phyloP scores from a whole-genome alignment of 2,797 vertebrate species.

The Hemibagrus guttatus region DNA sequence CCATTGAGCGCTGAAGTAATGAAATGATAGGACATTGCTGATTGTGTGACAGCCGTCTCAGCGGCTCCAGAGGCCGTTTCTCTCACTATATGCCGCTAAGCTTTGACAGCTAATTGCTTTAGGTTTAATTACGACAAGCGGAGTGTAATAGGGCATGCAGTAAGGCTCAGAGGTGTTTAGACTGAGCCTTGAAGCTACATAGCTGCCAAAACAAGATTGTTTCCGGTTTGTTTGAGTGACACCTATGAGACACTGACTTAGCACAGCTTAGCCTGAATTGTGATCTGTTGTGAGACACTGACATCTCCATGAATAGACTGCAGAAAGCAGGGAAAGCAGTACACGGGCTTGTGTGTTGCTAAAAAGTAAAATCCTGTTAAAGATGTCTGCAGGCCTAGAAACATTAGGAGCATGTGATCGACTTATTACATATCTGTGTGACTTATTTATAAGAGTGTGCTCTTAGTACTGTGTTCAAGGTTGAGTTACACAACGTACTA shows the following conservation, averaged over 20 bases:
- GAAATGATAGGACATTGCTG: constrained; percentile 64
- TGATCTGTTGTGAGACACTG: constrained; percentile 20
- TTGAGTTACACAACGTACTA: neutral
- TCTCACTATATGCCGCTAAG: constrained; percentile 75
- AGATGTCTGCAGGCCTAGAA: constrained; percentile 46
- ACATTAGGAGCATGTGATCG: constrained; percentile 49
- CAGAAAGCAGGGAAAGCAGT: constrained; percentile 1
- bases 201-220: constrained; percentile 12
- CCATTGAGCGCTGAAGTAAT: neutral
- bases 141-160: constrained; percentile 82
- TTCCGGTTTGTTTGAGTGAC: constrained; percentile 29
- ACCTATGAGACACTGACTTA: constrained; percentile 11
- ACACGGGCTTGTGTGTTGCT: neutral
- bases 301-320: constrained; percentile 4
- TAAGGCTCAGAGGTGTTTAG: constrained; percentile 67
- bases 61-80: constrained; percentile 64
- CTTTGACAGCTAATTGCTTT: constrained; percentile 85
- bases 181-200: constrained; percentile 53
- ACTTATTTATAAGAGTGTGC: constrained; percentile 48
- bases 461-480: constrained; percentile 29
- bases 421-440: constrained; percentile 37
- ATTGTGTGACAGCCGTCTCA: constrained; percentile 66
- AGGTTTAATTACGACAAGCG: constrained; percentile 89
- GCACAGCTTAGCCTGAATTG: constrained; percentile 27
- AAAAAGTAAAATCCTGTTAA: constrained; percentile 38